Evolutionary conservation across 1,140 invertebrate species (phyloP).

Genomic region (Medauroidea extradentata): DNA sequence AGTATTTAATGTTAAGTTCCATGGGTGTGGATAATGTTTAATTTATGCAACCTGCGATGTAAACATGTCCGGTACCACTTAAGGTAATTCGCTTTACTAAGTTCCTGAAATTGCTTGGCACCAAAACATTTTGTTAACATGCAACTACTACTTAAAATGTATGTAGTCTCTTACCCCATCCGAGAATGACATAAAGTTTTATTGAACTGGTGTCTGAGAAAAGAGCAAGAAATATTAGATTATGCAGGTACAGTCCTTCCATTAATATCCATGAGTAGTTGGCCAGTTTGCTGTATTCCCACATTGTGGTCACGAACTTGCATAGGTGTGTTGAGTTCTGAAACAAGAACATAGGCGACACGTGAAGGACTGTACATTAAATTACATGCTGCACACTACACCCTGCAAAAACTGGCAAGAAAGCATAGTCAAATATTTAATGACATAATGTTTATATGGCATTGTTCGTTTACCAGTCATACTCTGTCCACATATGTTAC

Average conservation of each 20-base stretch:
- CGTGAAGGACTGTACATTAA: background rate
- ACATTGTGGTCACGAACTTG: constrained; percentile 60
- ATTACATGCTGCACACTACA: background rate
- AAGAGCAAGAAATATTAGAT: constrained; percentile 67
- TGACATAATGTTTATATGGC: background rate
- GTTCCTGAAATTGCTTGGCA: too few relatives aligned
- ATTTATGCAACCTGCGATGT: too few relatives aligned
- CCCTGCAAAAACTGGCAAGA: background rate
- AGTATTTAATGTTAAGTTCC: too few relatives aligned
- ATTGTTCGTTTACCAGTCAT: background rate
- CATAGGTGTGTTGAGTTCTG: constrained; percentile 66
- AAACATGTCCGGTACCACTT: too few relatives aligned
- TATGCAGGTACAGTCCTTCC: constrained; percentile 78
- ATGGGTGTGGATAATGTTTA: too few relatives aligned
- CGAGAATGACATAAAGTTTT: constrained; percentile 59
- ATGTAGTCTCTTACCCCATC: constrained; percentile 62
- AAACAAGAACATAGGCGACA: background rate
- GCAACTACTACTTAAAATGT: too few relatives aligned
- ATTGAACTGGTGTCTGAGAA: constrained; percentile 65
- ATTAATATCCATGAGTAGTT: constrained; percentile 81
- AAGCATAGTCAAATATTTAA: background rate
- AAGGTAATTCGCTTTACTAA: too few relatives aligned
- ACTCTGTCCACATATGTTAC: too few relatives aligned
- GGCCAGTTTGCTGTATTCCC: constrained; percentile 68
- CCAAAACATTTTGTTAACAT: too few relatives aligned